phyloP scores from a whole-genome alignment of 2,888 invertebrate species.

The Sphecodes monilicornis region DNA sequence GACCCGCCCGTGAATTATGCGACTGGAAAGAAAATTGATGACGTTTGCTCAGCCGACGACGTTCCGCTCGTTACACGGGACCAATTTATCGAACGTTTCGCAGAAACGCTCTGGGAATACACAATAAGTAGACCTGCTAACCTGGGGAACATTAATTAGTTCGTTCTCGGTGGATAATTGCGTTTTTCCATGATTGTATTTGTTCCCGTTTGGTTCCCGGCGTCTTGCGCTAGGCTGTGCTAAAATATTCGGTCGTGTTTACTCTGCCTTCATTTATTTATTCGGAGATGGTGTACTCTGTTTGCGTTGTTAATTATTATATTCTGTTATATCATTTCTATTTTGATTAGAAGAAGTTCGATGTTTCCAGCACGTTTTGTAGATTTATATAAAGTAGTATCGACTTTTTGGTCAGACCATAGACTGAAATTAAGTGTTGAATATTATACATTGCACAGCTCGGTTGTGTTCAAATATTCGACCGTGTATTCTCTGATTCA shows the following conservation, averaged over 20 bases:
- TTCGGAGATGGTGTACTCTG: background rate
- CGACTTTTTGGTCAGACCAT: background rate
- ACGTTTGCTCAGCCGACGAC: background rate
- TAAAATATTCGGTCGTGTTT: background rate
- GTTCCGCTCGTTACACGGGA: background rate
- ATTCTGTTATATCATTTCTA: too few species aligned
- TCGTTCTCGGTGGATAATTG: background rate
- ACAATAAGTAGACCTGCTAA: background rate
- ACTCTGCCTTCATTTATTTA: background rate
- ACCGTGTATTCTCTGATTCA: too few species aligned
- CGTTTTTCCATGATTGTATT: background rate
- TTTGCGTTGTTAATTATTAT: background rate
- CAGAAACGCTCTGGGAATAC: background rate
- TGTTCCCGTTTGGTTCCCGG: background rate
- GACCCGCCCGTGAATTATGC: background rate
- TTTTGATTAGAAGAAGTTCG: too few species aligned
- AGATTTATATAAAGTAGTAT: background rate
- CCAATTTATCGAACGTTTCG: background rate
- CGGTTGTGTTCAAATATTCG: too few species aligned
- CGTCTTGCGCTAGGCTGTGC: background rate
- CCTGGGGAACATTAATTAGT: background rate
- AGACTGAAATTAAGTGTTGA: too few species aligned
- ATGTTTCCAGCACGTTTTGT: background rate
- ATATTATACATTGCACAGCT: too few species aligned
- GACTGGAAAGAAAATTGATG: conserved; percentile 2